Evolutionary conservation across 2,888 invertebrate species (phyloP).

Genomic region (Crematogaster levior): DNA sequence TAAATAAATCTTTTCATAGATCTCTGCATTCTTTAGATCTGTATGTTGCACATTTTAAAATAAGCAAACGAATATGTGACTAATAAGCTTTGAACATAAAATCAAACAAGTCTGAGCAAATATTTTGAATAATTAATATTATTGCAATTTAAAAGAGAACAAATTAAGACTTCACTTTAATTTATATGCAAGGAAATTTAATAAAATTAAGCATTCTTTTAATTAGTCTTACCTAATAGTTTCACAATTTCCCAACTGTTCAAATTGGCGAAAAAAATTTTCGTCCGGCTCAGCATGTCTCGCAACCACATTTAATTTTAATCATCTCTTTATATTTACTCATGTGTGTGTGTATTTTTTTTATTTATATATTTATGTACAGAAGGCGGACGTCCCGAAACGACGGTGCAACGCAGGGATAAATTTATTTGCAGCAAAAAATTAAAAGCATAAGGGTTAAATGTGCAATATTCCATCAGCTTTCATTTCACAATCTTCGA

Average conservation of each 20-base stretch:
- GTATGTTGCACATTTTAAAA: neutral
- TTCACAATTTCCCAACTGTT: neutral
- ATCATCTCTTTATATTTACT: constrained; percentile 77
- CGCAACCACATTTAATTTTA: constrained; percentile 80
- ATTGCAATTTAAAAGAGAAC: neutral
- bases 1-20: neutral
- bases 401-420: constrained; percentile 56
- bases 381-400: constrained; percentile 75
- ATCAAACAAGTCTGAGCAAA: neutral
- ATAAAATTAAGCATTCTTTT: neutral
- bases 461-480: constrained; percentile 17
- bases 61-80: too few relatives aligned
- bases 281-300: constrained; percentile 79
- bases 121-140: constrained; percentile 2
- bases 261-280: constrained; percentile 53
- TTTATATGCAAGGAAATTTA: neutral
- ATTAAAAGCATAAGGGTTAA: constrained; percentile 54
- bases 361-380: constrained; percentile 85
- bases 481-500: constrained; percentile 23
- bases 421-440: constrained; percentile 34
- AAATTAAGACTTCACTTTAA: neutral
- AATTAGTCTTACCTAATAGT: neutral
- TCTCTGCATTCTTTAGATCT: neutral
- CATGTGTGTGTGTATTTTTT: constrained; percentile 73
- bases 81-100: neutral